Evolutionary conservation across 2,888 invertebrate species (phyloP).

Genomic region (Platycnemis pennipes): DNA sequence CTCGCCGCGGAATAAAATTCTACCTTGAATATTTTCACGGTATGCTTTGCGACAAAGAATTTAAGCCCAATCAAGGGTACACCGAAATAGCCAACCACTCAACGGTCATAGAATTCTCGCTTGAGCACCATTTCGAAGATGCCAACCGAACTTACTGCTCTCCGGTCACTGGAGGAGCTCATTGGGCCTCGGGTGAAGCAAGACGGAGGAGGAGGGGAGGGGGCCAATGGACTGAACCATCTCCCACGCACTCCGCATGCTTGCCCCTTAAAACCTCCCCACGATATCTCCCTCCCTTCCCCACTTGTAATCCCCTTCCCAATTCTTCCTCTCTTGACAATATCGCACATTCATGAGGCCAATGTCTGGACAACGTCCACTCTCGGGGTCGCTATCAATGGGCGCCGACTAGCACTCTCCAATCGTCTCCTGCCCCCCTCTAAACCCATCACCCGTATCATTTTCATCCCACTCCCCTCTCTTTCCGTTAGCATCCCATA

Average conservation of each 20-base stretch:
- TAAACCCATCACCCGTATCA: conserved; percentile 55
- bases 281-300: background rate
- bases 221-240: background rate
- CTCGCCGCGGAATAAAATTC: no score
- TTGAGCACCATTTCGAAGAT: background rate
- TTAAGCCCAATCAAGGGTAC: background rate
- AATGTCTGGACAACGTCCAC: conserved; percentile 64
- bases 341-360: conserved; percentile 65
- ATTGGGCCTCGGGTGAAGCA: background rate
- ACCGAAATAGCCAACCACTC: background rate
- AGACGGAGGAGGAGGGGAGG: background rate
- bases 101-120: background rate
- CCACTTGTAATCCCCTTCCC: background rate
- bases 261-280: background rate
- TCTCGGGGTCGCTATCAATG: conserved; percentile 55
- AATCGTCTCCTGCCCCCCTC: conserved; percentile 5
- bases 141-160: background rate
- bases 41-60: no score
- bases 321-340: conserved; percentile 22
- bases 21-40: no score
- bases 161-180: background rate
- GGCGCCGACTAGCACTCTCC: conserved; percentile 57
- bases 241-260: background rate
- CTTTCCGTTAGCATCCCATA: background rate
- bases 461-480: background rate